Conservation (phyloP, 2,797 vertebrate genomes). For the Ispidina picta region DNA sequence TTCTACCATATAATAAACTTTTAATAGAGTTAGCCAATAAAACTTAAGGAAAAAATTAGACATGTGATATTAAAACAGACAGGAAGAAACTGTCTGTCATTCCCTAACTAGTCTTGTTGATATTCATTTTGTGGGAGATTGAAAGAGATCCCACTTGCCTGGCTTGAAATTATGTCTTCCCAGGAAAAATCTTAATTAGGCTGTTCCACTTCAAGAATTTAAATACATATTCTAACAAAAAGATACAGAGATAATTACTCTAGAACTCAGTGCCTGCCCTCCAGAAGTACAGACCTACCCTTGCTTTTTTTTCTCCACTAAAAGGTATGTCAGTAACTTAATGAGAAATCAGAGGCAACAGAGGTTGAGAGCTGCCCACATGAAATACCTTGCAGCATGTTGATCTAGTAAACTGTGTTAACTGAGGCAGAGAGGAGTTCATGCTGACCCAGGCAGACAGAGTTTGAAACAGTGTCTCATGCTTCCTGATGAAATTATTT, state of each 20-base stretch:
- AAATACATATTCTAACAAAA: neutral
- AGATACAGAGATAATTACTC: neutral
- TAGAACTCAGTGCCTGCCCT: neutral
- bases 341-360: neutral
- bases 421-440: neutral
- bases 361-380: neutral
- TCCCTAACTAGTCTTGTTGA: neutral
- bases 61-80: neutral
- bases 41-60: neutral
- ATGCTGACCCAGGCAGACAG: fast-evolving
- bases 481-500: neutral
- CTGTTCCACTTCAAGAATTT: neutral
- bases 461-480: neutral
- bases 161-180: neutral
- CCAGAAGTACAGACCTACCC: neutral
- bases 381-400: neutral
- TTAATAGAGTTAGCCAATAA: neutral
- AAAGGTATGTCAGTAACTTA: neutral
- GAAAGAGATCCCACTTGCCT: neutral
- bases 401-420: neutral
- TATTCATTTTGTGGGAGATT: neutral
- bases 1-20: neutral
- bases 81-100: neutral
- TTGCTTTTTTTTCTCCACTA: neutral
- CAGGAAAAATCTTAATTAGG: neutral